Evolutionary conservation across 2,113 vertebrate genomes (phyloP).

Genomic region (Phoenicopterus ruber): DNA sequence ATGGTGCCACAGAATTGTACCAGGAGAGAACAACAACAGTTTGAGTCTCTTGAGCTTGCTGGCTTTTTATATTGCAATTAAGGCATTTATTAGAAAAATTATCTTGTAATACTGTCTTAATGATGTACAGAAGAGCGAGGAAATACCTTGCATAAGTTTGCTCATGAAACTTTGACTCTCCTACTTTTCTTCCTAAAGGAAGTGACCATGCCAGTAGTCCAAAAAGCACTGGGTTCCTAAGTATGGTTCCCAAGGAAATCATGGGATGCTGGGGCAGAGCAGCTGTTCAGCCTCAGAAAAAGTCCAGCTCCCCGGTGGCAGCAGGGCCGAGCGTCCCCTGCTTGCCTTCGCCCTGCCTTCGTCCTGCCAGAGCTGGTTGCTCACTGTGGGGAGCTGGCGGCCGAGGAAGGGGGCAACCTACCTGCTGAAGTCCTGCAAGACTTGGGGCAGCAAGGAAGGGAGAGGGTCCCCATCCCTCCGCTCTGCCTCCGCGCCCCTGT

Average conservation of each 20-base stretch:
- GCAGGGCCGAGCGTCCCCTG: not conserved
- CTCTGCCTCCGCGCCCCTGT: accelerated
- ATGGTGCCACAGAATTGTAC: not conserved
- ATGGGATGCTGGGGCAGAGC: not conserved
- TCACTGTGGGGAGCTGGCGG: accelerated
- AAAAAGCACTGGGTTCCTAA: not conserved
- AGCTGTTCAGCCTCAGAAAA: not conserved
- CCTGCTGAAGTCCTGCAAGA: not conserved
- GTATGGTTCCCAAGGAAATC: not conserved
- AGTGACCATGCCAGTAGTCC: not conserved
- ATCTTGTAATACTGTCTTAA: not conserved
- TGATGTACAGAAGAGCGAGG: not conserved
- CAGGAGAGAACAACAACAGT: not conserved
- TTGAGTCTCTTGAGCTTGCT: not conserved
- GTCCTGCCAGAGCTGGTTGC: not conserved
- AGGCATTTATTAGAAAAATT: not conserved
- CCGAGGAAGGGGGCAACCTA: accelerated
- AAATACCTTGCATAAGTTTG: not conserved
- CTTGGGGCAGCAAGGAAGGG: not conserved
- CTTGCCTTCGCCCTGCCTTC: not conserved
- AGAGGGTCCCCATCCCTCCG: not conserved
- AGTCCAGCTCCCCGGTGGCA: not conserved
- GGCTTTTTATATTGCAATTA: not conserved
- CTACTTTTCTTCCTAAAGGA: not conserved
- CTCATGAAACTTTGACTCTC: not conserved